A percentile compares a stretch with the other conserved stretches of the same genome.
These are phyloP conservation scores for Himalopsyche anomala DNA, from an alignment of 2,888 invertebrate genomes.

Conservation along the genomic window DNA sequence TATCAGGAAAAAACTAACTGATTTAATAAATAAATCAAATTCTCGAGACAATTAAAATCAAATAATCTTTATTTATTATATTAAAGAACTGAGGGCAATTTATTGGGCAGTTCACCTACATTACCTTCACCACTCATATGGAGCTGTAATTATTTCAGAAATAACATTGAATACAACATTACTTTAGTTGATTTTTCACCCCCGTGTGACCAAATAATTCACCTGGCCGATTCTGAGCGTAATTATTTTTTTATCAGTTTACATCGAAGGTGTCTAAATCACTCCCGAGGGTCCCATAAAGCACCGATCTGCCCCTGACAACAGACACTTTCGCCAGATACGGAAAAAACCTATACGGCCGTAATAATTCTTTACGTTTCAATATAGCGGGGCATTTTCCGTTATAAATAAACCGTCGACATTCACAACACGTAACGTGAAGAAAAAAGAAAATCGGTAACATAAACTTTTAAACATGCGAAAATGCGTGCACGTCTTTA, in stretches of 20 bases:
- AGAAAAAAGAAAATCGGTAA: constrained; percentile 49
- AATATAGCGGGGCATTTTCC: constrained; percentile 51
- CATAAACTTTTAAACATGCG: constrained; percentile 57
- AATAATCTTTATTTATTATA: too few relatives aligned
- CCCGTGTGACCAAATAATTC: not conserved
- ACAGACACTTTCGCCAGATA: constrained; percentile 43
- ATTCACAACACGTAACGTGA: constrained; percentile 48
- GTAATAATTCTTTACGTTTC: constrained; percentile 58
- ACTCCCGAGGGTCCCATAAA: constrained; percentile 29
- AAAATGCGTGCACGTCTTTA: constrained; percentile 55
- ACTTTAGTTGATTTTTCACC: not conserved
- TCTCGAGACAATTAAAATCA: too few relatives aligned
- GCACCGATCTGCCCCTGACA: constrained; percentile 35
- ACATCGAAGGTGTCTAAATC: constrained; percentile 16
- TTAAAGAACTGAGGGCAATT: too few relatives aligned
- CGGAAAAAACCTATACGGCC: constrained; percentile 48
- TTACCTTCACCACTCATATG: too few relatives aligned
- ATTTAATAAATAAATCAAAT: too few relatives aligned
- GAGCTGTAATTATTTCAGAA: too few relatives aligned
- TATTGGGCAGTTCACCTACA: too few relatives aligned
- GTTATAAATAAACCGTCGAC: constrained; percentile 25
- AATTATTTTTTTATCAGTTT: constrained; percentile 35
- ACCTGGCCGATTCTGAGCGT: not conserved
- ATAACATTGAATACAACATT: not conserved
- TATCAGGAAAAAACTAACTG: too few relatives aligned